Conservation (phyloP, 2,888 invertebrate species). For the Ophraella communa region DNA sequence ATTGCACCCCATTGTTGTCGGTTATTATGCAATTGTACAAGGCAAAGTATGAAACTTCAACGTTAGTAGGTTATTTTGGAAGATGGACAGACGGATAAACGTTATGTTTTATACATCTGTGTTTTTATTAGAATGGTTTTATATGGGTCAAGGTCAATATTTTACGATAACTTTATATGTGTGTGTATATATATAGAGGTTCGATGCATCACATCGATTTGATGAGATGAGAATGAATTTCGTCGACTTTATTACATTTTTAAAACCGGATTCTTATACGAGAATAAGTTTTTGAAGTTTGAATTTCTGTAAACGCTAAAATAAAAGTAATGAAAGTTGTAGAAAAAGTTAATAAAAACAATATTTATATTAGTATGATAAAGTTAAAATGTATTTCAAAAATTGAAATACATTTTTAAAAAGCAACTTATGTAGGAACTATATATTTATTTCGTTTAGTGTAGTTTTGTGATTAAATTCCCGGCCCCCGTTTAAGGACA, state of each 20-base stretch:
- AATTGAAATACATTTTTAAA: too few relatives aligned
- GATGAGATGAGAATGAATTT: background rate
- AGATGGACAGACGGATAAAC: constrained; percentile 20
- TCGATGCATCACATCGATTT: background rate
- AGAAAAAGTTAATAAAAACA: background rate
- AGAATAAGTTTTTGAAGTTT: background rate
- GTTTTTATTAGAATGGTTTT: constrained; percentile 14
- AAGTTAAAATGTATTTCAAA: too few relatives aligned
- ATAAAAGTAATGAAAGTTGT: background rate
- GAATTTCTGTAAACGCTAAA: background rate
- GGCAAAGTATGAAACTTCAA: background rate
- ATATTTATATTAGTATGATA: background rate
- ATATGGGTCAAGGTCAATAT: constrained; percentile 29
- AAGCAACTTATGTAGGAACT: too few relatives aligned
- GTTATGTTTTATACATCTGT: constrained; percentile 6
- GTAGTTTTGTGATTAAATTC: too few relatives aligned
- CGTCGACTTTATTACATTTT: background rate
- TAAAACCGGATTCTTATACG: background rate
- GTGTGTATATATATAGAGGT: background rate
- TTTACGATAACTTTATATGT: constrained; percentile 4
- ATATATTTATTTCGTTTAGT: too few relatives aligned
- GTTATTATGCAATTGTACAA: constrained; percentile 37
- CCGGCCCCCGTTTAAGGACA: too few relatives aligned
- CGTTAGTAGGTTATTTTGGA: constrained; percentile 3
- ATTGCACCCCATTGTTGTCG: constrained; percentile 35